Evolutionary conservation across 2,797 vertebrate genomes (phyloP), one percentile per base, ranked within the genome.

Genomic region (Chrysocyon brachyurus): DNA sequence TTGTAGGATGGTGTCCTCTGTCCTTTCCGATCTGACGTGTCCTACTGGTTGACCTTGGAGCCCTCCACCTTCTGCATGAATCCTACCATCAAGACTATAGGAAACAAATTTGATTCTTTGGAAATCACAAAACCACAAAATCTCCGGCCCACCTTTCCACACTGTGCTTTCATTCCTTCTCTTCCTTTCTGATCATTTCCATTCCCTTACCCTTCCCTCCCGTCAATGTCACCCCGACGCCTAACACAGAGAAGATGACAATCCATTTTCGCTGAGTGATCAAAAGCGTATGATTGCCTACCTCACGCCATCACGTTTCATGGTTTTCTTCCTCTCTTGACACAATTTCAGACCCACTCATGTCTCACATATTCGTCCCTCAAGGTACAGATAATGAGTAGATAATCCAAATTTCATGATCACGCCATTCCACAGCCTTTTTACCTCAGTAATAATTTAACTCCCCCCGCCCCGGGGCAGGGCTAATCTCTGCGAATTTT

Each of bases 71-170:
- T 12, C 19, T 1, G 0, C 52, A 1, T 2, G 26, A 33, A 72
- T 11, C 26, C 61, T 31, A 3, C 72, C 7, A 2, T 68, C 11
- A 46, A 3, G 54, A 14, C 28, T 3, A 3, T 17, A 33, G 24
- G 81, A 24, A 11, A 3, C 31, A 21, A 11, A 3, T 33, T 0
- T 46, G 16, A 11, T 2, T 8, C 49, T 56, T 31, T 0, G 0
- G 21, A 46, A 0, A 46, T 46, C 40, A 7, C 40, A 46, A 36
- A 3, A 7, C 26, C 56, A 19, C 63, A 21, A 63, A 63, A 26
- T n/a, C 4, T 26, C 40, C 24, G 14, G 11, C 10, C 12, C 28
- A 2, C 73, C 15, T 12, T 16, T 68, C 21, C 40, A 31, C n/a
- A 1, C 4, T 0, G 10, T 3, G 22, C 33, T 15, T 31, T 3